Percentiles rank a stretch among this genome's conserved stretches.
These are phyloP conservation scores for Diogma glabrata DNA, from an alignment of 2,888 invertebrate species.

Conservation along the genomic window DNA sequence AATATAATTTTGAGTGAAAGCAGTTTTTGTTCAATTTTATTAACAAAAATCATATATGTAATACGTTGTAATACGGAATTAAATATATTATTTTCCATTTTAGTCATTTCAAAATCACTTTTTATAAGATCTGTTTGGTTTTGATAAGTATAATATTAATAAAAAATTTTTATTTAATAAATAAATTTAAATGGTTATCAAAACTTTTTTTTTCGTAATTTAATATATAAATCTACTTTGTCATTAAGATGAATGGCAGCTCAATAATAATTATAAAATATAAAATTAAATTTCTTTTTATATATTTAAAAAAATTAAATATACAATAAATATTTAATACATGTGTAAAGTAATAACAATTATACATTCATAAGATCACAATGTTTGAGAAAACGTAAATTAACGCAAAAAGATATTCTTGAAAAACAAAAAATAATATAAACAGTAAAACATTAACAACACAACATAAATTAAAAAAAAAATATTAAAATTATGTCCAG, in stretches of 20 bases:
- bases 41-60: too few relatives aligned
- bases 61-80: too few relatives aligned
- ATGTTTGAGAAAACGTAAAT: too few relatives aligned
- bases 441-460: too few relatives aligned
- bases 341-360: too few relatives aligned
- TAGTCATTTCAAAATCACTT: constrained; percentile 9
- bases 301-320: constrained; percentile 8
- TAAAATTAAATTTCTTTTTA: neutral
- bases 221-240: constrained; percentile 11
- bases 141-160: neutral
- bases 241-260: constrained; percentile 14
- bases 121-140: constrained; percentile 6
- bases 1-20: too few relatives aligned
- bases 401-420: neutral
- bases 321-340: too few relatives aligned
- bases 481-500: constrained; percentile 1
- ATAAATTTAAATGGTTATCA: neutral
- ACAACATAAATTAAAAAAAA: constrained; percentile 1
- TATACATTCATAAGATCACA: too few relatives aligned
- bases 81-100: too few relatives aligned
- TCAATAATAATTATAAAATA: constrained; percentile 9
- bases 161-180: neutral
- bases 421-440: too few relatives aligned
- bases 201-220: neutral
- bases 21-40: too few relatives aligned